Conservation (phyloP, 2,113 vertebrate genomes). For the Erythrolamprus reginae region DNA sequence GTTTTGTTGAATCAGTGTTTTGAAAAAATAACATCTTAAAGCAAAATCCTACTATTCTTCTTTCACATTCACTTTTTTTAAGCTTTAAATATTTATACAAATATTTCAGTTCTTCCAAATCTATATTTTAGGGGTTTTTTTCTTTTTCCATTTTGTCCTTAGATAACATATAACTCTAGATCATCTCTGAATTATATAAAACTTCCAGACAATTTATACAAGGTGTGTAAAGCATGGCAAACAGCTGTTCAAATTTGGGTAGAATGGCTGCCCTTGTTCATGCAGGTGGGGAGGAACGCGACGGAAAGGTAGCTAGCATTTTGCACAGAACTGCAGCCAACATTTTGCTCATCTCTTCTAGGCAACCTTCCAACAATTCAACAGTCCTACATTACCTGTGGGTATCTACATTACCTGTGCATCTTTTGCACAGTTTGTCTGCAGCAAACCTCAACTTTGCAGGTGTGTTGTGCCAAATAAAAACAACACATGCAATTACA, state of each 20-base stretch:
- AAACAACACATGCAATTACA: background rate
- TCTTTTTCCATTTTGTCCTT: background rate
- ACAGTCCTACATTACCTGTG: background rate
- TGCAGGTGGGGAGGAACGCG: accelerated
- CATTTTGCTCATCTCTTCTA: background rate
- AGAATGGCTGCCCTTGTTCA: background rate
- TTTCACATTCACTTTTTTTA: background rate
- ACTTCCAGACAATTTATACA: background rate
- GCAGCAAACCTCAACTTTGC: background rate
- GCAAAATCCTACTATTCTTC: background rate
- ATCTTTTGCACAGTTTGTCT: background rate
- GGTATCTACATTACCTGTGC: background rate
- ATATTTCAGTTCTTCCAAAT: background rate
- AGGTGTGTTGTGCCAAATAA: background rate
- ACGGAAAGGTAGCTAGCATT: background rate
- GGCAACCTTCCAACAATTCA: background rate
- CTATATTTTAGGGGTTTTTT: background rate
- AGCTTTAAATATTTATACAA: background rate
- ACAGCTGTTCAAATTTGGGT: background rate
- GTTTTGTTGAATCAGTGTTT: background rate
- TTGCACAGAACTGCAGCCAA: background rate
- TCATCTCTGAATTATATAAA: background rate
- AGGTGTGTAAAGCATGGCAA: background rate
- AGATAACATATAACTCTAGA: background rate
- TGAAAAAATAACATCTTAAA: background rate